Conservation (phyloP, 2,888 invertebrate species). For the Stramonita haemastoma region DNA sequence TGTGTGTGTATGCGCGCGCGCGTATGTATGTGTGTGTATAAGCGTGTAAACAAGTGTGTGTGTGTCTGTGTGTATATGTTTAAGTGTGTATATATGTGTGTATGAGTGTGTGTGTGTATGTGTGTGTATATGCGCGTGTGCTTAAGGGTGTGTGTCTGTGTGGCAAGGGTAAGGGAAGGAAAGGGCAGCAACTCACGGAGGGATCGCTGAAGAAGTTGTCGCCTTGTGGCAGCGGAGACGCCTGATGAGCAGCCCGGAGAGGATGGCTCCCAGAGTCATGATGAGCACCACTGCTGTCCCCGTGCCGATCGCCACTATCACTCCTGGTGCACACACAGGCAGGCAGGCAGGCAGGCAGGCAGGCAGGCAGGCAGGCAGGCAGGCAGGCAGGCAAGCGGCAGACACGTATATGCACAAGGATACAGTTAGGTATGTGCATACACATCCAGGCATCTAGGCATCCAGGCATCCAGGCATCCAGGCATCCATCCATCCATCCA, state of each 20-base stretch:
- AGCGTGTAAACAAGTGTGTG: constrained; percentile 11
- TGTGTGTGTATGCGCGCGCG: constrained; percentile 21
- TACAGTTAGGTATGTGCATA: neutral
- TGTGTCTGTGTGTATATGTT: constrained; percentile 18
- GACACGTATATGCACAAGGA: constrained; percentile 25
- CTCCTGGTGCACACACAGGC: neutral
- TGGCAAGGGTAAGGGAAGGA: too few species aligned
- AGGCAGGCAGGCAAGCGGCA: neutral
- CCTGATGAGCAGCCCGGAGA: constrained; percentile 6
- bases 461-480: neutral
- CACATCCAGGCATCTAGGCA: neutral
- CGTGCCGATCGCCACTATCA: constrained; percentile 27
- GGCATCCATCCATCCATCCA: too few species aligned
- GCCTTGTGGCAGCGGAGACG: neutral
- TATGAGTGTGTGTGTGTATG: constrained; percentile 2
- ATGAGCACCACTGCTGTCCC: neutral
- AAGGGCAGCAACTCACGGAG: neutral
- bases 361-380: neutral
- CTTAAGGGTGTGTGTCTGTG: too few species aligned
- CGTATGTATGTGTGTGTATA: constrained; percentile 21
- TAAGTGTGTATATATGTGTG: neutral
- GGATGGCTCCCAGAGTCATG: neutral
- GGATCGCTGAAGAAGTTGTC: neutral
- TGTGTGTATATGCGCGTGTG: constrained; percentile 16
- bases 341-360: neutral